Conservation (phyloP, 53 echinoderm and acorn worm genomes). For the Temnopleurus reevesii region DNA sequence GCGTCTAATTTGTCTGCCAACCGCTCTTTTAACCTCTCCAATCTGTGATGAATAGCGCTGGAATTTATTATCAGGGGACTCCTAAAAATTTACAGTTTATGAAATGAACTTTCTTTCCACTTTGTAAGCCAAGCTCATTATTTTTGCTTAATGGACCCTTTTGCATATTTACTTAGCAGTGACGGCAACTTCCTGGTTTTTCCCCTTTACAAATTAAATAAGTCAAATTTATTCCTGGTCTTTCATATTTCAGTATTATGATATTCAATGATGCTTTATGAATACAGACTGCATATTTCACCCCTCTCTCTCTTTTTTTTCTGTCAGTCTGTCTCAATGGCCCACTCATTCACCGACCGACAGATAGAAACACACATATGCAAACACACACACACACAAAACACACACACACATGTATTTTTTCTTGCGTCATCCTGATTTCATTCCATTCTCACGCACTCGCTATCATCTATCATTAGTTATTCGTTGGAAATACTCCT, state of each 20-base stretch:
- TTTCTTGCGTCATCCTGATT: too few relatives aligned
- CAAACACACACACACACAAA: too few relatives aligned
- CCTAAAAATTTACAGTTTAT: constrained; percentile 14
- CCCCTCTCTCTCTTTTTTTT: neutral
- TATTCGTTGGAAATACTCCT: neutral
- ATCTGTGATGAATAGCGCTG: neutral
- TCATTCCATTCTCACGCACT: neutral
- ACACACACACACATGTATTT: too few relatives aligned
- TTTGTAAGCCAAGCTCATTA: neutral
- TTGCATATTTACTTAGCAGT: neutral
- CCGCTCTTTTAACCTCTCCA: neutral
- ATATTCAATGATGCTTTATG: neutral
- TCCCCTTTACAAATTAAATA: neutral
- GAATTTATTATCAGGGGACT: neutral
- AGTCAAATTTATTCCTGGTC: neutral
- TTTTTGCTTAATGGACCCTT: too few relatives aligned
- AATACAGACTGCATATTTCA: neutral
- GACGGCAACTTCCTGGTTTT: neutral
- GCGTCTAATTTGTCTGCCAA: constrained; percentile 17
- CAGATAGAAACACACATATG: too few relatives aligned
- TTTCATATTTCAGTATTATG: neutral
- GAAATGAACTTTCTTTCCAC: neutral
- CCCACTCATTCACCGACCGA: too few relatives aligned
- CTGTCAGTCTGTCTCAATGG: too few relatives aligned
- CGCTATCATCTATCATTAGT: neutral